Percentiles rank a stretch among this genome's conserved stretches.
Conservation (phyloP, 2,113 vertebrate species). For the Isichthys henryi region DNA sequence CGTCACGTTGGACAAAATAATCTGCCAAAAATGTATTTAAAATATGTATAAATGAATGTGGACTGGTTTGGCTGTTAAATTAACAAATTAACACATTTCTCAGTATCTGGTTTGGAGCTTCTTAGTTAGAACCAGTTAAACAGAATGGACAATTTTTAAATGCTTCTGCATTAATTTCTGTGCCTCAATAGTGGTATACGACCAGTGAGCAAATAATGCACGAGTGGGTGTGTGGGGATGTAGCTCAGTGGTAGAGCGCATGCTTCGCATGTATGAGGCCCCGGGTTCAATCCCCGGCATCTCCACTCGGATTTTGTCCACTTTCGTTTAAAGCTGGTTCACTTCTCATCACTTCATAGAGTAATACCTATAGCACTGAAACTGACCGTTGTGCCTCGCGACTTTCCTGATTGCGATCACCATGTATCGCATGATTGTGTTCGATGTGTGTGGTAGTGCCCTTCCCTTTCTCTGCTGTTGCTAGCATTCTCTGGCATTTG, state of each 20-base stretch:
- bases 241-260: constrained; percentile 79
- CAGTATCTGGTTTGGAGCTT: not conserved
- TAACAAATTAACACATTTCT: not conserved
- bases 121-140: not conserved
- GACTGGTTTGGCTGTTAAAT: not conserved
- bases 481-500: no score
- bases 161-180: not conserved
- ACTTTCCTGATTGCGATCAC: not conserved
- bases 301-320: constrained; percentile 44
- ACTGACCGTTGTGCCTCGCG: not conserved
- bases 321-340: not conserved
- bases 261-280: constrained; percentile 76
- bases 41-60: not conserved
- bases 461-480: no score
- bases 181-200: not conserved
- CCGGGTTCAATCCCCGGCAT: constrained; percentile 77
- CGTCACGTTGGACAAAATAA: not conserved
- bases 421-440: not conserved
- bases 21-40: not conserved
- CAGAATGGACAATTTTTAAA: not conserved
- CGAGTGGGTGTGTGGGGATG: constrained; percentile 48
- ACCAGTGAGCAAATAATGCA: not conserved
- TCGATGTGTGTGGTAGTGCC: no score
- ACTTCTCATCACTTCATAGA: not conserved
- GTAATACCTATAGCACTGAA: not conserved